A percentile compares a stretch with the other conserved stretches of the same genome.
Evolutionary conservation across 2,113 vertebrate species (phyloP).

Genomic region (Pristiophorus japonicus): DNA sequence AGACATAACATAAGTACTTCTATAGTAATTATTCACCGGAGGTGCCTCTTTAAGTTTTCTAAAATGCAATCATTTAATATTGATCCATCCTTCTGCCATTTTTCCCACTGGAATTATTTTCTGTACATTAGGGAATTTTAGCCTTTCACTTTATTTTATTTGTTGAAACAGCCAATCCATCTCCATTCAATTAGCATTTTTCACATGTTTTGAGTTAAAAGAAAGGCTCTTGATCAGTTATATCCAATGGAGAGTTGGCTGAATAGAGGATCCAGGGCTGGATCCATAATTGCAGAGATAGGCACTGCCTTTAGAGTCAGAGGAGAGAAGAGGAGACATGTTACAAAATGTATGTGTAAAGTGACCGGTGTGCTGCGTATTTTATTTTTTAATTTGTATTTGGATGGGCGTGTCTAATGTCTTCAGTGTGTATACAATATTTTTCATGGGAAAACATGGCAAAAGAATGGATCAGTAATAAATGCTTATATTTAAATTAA

Average conservation of each 20-base stretch:
- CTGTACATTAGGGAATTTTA: background rate
- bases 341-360: background rate
- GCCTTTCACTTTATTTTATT: background rate
- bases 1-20: background rate
- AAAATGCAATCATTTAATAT: constrained; percentile 5
- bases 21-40: background rate
- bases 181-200: background rate
- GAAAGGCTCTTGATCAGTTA: background rate
- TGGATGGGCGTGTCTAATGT: background rate
- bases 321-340: background rate
- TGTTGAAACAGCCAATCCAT: background rate
- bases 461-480: background rate
- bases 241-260: background rate
- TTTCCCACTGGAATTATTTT: background rate
- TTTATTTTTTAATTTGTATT: background rate
- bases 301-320: background rate
- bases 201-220: background rate
- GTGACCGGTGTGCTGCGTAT: background rate
- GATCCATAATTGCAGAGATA: constrained; percentile 11
- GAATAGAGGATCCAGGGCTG: background rate
- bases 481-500: background rate
- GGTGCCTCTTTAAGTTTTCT: background rate
- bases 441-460: background rate
- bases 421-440: background rate
- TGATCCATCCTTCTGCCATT: background rate